Evolutionary conservation across 2,113 vertebrate genomes (phyloP), one percentile per base, ranked within the genome.

Genomic region (Blennius ocellaris): DNA sequence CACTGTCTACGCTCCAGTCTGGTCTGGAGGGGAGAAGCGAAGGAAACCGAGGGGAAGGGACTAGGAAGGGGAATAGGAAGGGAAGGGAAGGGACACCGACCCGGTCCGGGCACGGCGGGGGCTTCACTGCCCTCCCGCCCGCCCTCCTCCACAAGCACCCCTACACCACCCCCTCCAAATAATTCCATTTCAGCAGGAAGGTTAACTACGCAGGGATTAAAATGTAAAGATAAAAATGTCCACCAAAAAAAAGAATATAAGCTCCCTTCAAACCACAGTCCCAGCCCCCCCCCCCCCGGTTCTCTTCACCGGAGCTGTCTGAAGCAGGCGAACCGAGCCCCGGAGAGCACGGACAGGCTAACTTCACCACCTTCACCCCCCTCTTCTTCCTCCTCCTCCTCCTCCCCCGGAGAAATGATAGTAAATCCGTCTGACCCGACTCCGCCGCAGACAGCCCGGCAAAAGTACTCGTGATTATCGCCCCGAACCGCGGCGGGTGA

Each of bases 1-100:
- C 90, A 87, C 89, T 86, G 86, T 86, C 85, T 90, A 68, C 76
- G 72, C 80, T 79, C 80, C 80, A 61, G 87, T 89, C 83, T 88
- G 62, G 71, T 40, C 49, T 51, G 16, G 15, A 17, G 21, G 16
- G 15, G 48, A 11, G 41, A 43, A 43, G 83, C 45, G 51, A 62
- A 78, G 63, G 66, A 30, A 30, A 30, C 21, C 21, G 21, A 30
- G 21, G 21, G 21, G 21, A 30, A 30, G 21, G 21, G 21, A 30
- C 21, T 30, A 30, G 21, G 21, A 30, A 30, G 21, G 21, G n/a
- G n/a, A n/a, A n/a, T n/a, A n/a, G n/a, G 21, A 30, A 30, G 21
- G 21, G 21, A 30, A 30, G 21, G 21, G 21, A 30, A 30, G 21
- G 21, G 21, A 30, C 73, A 54, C n/a, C 61, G 65, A 50, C 43